A percentile compares a stretch with the other conserved stretches of the same genome.
These are phyloP conservation scores for Hippolais icterina DNA, from an alignment of 2,113 vertebrate genomes.

Conservation along the genomic window DNA sequence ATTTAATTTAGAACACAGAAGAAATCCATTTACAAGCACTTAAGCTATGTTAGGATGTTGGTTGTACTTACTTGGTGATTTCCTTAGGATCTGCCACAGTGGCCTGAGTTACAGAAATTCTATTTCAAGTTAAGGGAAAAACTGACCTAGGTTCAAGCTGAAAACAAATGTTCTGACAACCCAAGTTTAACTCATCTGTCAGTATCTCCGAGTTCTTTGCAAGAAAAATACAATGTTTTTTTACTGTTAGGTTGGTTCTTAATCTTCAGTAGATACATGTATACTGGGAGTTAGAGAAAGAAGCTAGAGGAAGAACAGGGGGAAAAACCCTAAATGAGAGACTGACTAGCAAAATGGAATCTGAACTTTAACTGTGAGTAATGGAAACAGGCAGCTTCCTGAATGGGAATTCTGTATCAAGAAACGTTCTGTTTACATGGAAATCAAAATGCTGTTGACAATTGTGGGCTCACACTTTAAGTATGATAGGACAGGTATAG, in stretches of 20 bases:
- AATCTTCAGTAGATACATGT: not conserved
- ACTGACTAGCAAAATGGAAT: not conserved
- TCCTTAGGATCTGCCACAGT: not conserved
- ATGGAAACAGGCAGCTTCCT: not conserved
- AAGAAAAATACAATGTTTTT: not conserved
- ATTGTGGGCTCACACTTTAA: not conserved
- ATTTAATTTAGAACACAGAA: not conserved
- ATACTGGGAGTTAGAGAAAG: not conserved
- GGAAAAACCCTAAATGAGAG: not conserved
- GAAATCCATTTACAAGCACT: constrained; percentile 31
- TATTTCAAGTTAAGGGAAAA: constrained; percentile 9
- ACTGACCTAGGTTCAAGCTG: constrained; percentile 8
- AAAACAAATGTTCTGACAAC: constrained; percentile 38
- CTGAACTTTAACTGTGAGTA: not conserved
- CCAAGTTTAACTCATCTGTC: constrained; percentile 22
- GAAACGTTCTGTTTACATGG: not conserved
- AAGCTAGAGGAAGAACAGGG: not conserved
- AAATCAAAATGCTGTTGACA: not conserved
- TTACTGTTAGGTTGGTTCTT: not conserved
- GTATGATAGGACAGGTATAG: not conserved
- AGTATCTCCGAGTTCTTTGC: not conserved
- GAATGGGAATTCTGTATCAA: not conserved
- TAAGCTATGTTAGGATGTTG: not conserved
- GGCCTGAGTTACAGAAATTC: not conserved
- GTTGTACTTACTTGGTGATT: not conserved